phyloP scores from a whole-genome alignment of 2,797 vertebrate species.

The Peromyscus eremicus region DNA sequence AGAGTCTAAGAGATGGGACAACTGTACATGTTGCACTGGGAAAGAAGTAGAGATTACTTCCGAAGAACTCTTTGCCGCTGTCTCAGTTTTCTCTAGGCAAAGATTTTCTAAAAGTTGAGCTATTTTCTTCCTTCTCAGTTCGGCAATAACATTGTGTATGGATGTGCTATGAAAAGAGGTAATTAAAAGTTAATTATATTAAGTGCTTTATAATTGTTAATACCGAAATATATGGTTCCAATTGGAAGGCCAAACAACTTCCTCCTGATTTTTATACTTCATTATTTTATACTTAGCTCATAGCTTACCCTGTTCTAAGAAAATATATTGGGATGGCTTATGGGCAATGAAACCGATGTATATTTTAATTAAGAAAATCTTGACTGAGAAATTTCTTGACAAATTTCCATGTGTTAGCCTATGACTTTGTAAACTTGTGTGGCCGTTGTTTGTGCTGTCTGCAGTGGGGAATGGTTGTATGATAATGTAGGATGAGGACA shows the following conservation, averaged over 20 bases:
- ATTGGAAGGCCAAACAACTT: constrained; percentile 73
- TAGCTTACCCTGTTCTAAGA: constrained; percentile 31
- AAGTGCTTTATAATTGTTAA: constrained; percentile 49
- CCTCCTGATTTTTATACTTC: constrained; percentile 75
- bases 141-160: constrained; percentile 22
- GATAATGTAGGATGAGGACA: background rate
- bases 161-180: constrained; percentile 1
- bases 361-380: constrained; percentile 54
- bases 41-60: background rate
- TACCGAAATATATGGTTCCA: constrained; percentile 62
- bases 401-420: constrained; percentile 68
- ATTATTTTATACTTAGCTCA: constrained; percentile 66
- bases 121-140: constrained; percentile 53
- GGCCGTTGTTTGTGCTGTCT: background rate
- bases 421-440: constrained; percentile 55
- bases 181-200: constrained; percentile 61
- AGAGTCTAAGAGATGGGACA: background rate
- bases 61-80: background rate
- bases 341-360: background rate
- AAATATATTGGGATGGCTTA: constrained; percentile 42
- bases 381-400: constrained; percentile 50
- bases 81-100: constrained; percentile 35
- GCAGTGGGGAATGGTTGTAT: background rate
- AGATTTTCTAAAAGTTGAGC: constrained; percentile 51
- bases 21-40: background rate